These are phyloP conservation scores for Cyanistes caeruleus DNA, from an alignment of 2,113 vertebrate genomes.

Conservation along the genomic window DNA sequence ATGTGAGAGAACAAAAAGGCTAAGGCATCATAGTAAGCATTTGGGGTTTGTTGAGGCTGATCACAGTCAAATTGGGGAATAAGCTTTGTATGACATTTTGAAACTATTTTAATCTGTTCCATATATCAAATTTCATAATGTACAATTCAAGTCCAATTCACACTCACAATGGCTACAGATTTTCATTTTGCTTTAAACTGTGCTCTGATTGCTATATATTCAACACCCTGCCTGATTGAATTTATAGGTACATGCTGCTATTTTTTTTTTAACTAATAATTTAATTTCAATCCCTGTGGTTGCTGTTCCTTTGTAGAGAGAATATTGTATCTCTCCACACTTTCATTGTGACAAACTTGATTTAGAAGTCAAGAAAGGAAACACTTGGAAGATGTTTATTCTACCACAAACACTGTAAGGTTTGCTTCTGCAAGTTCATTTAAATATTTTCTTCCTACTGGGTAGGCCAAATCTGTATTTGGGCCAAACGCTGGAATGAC, in stretches of 20 bases:
- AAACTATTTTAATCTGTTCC: not conserved
- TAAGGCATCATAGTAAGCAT: not conserved
- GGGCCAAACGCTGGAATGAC: not conserved
- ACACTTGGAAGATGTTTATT: not conserved
- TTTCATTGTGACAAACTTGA: not conserved
- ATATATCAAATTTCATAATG: not conserved
- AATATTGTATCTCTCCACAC: not conserved
- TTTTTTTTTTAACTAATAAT: not conserved
- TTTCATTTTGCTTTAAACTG: constrained; percentile 8
- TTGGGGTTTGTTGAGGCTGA: not conserved
- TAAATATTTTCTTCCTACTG: not conserved
- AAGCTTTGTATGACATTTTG: not conserved
- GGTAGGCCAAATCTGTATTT: not conserved
- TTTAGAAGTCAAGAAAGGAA: not conserved
- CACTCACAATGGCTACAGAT: not conserved
- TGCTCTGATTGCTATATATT: not conserved
- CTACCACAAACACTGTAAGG: not conserved
- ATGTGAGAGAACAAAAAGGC: not conserved
- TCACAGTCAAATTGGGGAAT: not conserved
- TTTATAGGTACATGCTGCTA: not conserved
- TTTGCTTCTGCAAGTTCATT: not conserved
- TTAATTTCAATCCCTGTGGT: not conserved
- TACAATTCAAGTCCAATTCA: not conserved
- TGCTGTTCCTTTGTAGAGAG: not conserved
- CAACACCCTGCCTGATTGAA: not conserved